These are phyloP conservation scores for Drosophila subquinaria DNA, from an alignment of 2,888 invertebrate genomes.

Conservation along the genomic window DNA sequence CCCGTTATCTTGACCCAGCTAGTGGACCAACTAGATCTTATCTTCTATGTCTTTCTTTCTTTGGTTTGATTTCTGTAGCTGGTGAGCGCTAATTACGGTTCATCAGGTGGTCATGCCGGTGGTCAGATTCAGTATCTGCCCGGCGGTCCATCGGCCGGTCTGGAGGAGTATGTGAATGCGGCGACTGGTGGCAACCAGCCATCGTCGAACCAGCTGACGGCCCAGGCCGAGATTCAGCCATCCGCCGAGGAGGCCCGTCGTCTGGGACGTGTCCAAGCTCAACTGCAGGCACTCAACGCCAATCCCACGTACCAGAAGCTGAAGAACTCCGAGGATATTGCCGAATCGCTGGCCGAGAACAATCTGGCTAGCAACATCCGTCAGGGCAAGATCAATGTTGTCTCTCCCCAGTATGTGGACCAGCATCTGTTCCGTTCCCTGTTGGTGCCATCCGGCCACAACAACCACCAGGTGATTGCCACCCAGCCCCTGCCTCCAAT, in stretches of 20 bases:
- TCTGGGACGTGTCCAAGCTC: constrained; percentile 76
- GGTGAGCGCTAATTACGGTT: constrained; percentile 71
- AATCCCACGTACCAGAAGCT: constrained; percentile 78
- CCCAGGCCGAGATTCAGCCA: constrained; percentile 77
- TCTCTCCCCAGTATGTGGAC: constrained; percentile 82
- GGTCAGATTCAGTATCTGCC: constrained; percentile 50
- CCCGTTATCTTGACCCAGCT: neutral
- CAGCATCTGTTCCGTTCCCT: constrained; percentile 83
- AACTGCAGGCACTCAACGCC: constrained; percentile 74
- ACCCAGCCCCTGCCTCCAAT: constrained; percentile 83
- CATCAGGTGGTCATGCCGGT: constrained; percentile 17
- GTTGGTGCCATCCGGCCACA: constrained; percentile 80
- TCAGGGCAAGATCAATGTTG: constrained; percentile 81
- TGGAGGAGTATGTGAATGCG: constrained; percentile 80
- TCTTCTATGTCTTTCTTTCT: constrained; percentile 6
- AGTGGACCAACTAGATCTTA: neutral
- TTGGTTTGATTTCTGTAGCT: constrained; percentile 36
- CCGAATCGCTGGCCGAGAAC: constrained; percentile 81
- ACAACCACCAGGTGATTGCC: constrained; percentile 82
- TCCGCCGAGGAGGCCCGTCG: constrained; percentile 75
- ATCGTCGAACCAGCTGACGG: constrained; percentile 66
- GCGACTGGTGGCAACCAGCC: constrained; percentile 67
- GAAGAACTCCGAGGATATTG: constrained; percentile 82
- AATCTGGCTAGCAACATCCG: constrained; percentile 82
- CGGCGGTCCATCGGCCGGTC: constrained; percentile 60